Conservation (phyloP, 2,113 vertebrate genomes). For the Solea senegalensis region DNA sequence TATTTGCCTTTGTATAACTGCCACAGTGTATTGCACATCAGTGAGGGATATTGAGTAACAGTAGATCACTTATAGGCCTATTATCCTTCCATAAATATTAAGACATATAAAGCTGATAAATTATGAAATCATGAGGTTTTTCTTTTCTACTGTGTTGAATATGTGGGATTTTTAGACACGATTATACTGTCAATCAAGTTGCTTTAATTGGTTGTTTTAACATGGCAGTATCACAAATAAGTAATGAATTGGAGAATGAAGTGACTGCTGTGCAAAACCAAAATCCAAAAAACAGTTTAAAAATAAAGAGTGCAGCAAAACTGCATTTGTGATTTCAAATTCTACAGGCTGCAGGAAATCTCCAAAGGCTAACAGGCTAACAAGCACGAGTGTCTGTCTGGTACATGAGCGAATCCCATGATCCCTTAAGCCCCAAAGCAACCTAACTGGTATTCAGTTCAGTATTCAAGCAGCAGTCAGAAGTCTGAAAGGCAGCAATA, state of each 20-base stretch:
- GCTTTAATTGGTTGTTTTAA: too few relatives aligned
- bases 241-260: neutral
- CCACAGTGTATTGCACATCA: too few relatives aligned
- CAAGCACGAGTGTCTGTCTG: conserved; percentile 7
- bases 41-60: neutral
- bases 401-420: conserved; percentile 1
- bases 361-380: conserved; percentile 6
- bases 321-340: neutral
- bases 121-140: neutral
- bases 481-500: conserved; percentile 1
- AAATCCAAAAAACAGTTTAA: neutral
- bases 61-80: neutral
- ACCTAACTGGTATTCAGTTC: conserved; percentile 8
- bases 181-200: neutral
- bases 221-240: neutral
- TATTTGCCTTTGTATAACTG: too few relatives aligned
- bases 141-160: neutral
- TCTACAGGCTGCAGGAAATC: neutral
- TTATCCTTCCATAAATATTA: neutral
- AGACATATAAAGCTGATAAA: neutral
- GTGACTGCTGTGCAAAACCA: neutral
- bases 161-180: neutral
- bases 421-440: neutral
- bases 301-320: neutral
- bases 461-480: neutral